Evolutionary conservation across 2,797 vertebrate genomes (phyloP).

Genomic region (Neosalanx taihuensis): DNA sequence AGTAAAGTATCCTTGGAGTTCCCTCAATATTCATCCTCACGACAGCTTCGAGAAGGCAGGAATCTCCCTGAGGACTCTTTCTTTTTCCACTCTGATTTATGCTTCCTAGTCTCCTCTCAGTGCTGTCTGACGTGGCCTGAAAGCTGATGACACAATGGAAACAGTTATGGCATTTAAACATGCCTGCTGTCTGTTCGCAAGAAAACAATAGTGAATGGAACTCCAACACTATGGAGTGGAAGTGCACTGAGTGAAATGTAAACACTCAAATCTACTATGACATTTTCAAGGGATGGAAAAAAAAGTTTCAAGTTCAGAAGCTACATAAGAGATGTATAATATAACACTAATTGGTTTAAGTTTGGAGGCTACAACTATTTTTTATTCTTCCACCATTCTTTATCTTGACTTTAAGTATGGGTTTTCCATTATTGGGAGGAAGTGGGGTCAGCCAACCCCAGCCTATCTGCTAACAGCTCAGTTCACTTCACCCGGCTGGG

Average conservation of each 20-base stretch:
- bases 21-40: conserved; percentile 61
- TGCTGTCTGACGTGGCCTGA: conserved; percentile 42
- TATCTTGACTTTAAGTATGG: conserved; percentile 49
- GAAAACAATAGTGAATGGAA: no score
- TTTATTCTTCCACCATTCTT: conserved; percentile 45
- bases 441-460: conserved; percentile 50
- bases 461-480: conserved; percentile 47
- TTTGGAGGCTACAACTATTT: conserved; percentile 44
- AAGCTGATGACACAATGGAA: conserved; percentile 17
- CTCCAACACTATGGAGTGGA: no score
- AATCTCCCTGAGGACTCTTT: conserved; percentile 40
- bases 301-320: conserved; percentile 1
- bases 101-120: conserved; percentile 21
- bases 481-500: conserved; percentile 42
- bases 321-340: conserved; percentile 41
- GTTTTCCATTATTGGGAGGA: conserved; percentile 57
- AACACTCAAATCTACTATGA: no score
- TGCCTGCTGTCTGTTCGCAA: conserved; percentile 32
- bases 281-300: neutral
- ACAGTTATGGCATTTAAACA: conserved; percentile 38
- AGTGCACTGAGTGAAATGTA: no score
- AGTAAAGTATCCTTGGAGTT: conserved; percentile 57
- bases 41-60: conserved; percentile 58
- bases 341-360: conserved; percentile 27
- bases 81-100: conserved; percentile 20